phyloP scores from a whole-genome alignment of 2,113 vertebrate species.

The Engystomops pustulosus region DNA sequence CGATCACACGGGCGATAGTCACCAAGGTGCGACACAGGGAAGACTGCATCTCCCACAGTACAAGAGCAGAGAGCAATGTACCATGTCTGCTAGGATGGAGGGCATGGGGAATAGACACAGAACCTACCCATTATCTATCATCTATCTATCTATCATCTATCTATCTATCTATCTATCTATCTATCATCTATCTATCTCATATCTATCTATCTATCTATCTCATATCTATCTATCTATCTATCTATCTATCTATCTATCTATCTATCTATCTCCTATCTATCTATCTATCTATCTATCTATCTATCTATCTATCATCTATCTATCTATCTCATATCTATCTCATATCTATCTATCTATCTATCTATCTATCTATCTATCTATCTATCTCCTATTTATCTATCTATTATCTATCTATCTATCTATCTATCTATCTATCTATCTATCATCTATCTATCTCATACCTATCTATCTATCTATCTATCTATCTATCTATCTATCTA shows the following conservation, averaged over 20 bases:
- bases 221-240: too few species aligned
- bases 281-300: neutral
- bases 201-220: too few species aligned
- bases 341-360: too few species aligned
- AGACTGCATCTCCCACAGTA: neutral
- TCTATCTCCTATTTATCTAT: too few species aligned
- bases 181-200: too few species aligned
- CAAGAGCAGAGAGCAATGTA: neutral
- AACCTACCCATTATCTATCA: neutral
- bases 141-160: neutral
- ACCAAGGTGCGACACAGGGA: neutral
- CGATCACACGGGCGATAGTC: neutral
- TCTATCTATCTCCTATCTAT: neutral
- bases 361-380: too few species aligned
- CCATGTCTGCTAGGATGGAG: neutral
- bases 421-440: neutral
- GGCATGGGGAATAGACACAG: too few species aligned
- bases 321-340: too few species aligned
- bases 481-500: too few species aligned
- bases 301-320: neutral
- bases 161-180: conserved; percentile 4
- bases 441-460: neutral
- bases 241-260: too few species aligned
- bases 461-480: too few species aligned
- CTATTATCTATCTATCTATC: neutral